Base-by-base conservation (phyloP, 2,113 vertebrate species). In the Pavo muticus region DNA sequence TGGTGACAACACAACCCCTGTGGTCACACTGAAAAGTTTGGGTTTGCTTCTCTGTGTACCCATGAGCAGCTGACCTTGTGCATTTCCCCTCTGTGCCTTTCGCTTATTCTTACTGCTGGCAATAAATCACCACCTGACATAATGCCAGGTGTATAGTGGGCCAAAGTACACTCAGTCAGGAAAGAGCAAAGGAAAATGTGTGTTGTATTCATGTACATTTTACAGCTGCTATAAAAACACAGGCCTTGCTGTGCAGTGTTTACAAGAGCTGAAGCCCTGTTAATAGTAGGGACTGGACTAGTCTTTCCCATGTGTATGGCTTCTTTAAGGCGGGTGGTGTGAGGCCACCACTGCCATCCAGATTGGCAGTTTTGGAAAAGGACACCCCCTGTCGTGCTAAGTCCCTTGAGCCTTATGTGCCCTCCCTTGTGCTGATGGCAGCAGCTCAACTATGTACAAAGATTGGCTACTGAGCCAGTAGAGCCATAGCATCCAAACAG, bases 401-500 rank as follows among this genome's bases (percentile, higher is more conserved):
- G 48, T 72, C 77, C 37, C 35, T 72, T 69, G 32, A 75, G 70
- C n/a, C 40, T 87, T 30, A 27, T 12, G 23, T 44, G 35, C 1
- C 9, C 5, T 61, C 40, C 32, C 39, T 79, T 88, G 12, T 87
- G 70, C 54, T 92, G 74, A 48, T 72, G 81, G 27, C 74, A 75
- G 67, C 80, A 79, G 37, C 77, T 74, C 63, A 75, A 32, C 45
- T 82, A 2, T 15, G 6, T 37, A 18, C 42, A 50, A 67, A 82
- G 56, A n/a, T 81, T 74, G 68, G 54, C 65, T 71, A 32, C 52
- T 35, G 81, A 84, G 59, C 92, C 73, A 81, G 59, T 90, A 90
- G 20, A 89, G 54, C 25, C 44, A 47, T 76, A 85, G 57, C 40
- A 32, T 45, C 39, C 74, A 39, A 67, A 79, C 23, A 79, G 48